Conservation (phyloP, 2,888 invertebrate genomes). For the Papilio protenor region DNA sequence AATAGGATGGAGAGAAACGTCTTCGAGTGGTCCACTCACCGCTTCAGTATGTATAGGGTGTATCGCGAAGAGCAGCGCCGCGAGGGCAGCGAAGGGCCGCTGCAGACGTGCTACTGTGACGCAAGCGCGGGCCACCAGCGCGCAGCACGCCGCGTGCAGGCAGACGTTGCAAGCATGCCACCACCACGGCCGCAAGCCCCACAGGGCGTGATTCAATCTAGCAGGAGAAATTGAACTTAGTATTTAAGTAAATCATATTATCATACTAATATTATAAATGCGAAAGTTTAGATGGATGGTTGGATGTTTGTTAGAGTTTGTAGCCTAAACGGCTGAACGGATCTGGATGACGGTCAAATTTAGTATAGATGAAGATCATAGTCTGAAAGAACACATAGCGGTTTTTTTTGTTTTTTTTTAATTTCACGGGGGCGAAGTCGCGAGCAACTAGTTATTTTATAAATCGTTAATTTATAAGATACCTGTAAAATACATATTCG, state of each 20-base stretch:
- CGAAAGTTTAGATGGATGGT: too few species aligned
- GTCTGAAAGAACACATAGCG: too few species aligned
- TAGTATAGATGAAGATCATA: too few species aligned
- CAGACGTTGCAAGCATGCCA: constrained; percentile 92
- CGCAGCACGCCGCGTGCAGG: constrained; percentile 90
- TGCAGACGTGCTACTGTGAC: constrained; percentile 87
- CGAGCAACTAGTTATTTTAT: too few species aligned
- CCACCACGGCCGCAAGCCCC: constrained; percentile 90
- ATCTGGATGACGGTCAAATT: too few species aligned
- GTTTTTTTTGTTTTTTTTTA: too few species aligned
- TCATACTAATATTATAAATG: too few species aligned
- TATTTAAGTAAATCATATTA: background rate
- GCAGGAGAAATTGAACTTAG: constrained; percentile 54
- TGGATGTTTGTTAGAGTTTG: too few species aligned
- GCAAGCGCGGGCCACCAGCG: constrained; percentile 89
- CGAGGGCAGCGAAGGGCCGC: constrained; percentile 88
- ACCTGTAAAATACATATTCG: too few species aligned
- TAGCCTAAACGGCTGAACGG: too few species aligned
- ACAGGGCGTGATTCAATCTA: constrained; percentile 90
- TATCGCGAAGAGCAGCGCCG: constrained; percentile 91
- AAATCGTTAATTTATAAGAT: too few species aligned
- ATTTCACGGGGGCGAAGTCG: too few species aligned
- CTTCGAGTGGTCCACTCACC: constrained; percentile 80
- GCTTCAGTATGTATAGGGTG: constrained; percentile 97
- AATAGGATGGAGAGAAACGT: background rate